Evolutionary conservation across 2,113 vertebrate species (phyloP).

Genomic region (Coptodon rendalli): DNA sequence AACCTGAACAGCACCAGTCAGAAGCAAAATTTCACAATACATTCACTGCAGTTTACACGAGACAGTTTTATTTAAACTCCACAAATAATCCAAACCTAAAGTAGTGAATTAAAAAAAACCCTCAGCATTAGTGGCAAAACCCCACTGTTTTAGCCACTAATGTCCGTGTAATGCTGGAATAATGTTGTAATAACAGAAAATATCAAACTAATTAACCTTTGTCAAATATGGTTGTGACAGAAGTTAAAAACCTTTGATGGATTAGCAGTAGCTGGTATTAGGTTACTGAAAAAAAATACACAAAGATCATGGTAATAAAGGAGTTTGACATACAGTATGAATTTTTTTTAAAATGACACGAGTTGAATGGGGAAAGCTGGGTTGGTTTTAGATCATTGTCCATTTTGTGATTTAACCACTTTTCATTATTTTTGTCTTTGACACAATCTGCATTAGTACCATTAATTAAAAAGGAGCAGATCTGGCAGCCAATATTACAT

Average conservation of each 20-base stretch:
- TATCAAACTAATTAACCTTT: not conserved
- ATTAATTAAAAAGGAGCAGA: not conserved
- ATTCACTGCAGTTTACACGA: not conserved
- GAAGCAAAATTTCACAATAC: not conserved
- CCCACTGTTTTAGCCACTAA: not conserved
- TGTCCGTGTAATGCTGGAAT: not conserved
- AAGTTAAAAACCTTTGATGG: not conserved
- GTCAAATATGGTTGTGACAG: not conserved
- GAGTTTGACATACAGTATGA: not conserved
- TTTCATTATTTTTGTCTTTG: not conserved
- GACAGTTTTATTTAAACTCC: not conserved
- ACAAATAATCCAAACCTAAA: not conserved
- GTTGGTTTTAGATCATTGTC: not conserved
- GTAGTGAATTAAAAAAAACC: fast-evolving
- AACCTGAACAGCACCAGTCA: not conserved
- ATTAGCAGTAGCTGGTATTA: not conserved
- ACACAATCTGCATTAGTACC: not conserved
- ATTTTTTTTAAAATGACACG: not conserved
- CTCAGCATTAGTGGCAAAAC: not conserved
- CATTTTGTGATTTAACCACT: not conserved
- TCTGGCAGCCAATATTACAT: not conserved
- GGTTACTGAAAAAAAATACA: not conserved
- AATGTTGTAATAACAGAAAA: not conserved
- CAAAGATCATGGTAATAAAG: not conserved
- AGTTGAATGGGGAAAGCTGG: not conserved